Evolutionary conservation across 1,140 invertebrate genomes (phyloP), one percentile per base, ranked within the genome.

Genomic region (Drosophila suzukii): DNA sequence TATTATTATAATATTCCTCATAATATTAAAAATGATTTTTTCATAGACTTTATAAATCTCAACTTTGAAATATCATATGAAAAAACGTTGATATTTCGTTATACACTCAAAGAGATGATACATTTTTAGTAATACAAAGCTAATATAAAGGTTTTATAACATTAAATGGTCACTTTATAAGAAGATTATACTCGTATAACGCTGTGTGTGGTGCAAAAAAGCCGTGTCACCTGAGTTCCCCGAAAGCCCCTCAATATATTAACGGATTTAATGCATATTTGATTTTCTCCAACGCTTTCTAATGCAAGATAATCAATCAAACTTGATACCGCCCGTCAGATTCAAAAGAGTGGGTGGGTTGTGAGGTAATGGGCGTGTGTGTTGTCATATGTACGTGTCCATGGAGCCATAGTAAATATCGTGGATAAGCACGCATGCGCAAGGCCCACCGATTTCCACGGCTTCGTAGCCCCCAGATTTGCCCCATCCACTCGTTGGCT

Each of bases 301-400:
- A 50, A 50, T 51, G 50, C 30, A 20, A 34, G 50, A 51, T 20
- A 51, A 51, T 53, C 50, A 53, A 53, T 53, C 50, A 53, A 53
- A 51, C 1, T 51, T 34, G 30, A 51, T 51, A 51, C 49, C 17
- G 30, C 15, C 32, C 32, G 32, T 49, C 47, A 27, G 27, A 30
- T 49, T n/a, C 15, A 2, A 44, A 11, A 11, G 15, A 17, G 17
- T 34, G 7, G 43, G 43, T 3, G 17, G 17, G 4, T 3, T 12
- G 38, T 0, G 4, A 4, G 11, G 38, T 3, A 0, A 12, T 13
- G 17, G 11, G 11, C 11, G 11, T 11, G 44, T 10, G 44, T 24
- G 7, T 1, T 53, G 17, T 46, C 32, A 34, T 3, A 39, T 17
- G 15, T 53, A 20, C 30, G 49, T 51, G 49, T 24, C 49, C 27